Percentiles rank a stretch among this genome's conserved stretches.
phyloP scores from a whole-genome alignment of 2,797 vertebrate species.

The Cetoscarus ocellatus region DNA sequence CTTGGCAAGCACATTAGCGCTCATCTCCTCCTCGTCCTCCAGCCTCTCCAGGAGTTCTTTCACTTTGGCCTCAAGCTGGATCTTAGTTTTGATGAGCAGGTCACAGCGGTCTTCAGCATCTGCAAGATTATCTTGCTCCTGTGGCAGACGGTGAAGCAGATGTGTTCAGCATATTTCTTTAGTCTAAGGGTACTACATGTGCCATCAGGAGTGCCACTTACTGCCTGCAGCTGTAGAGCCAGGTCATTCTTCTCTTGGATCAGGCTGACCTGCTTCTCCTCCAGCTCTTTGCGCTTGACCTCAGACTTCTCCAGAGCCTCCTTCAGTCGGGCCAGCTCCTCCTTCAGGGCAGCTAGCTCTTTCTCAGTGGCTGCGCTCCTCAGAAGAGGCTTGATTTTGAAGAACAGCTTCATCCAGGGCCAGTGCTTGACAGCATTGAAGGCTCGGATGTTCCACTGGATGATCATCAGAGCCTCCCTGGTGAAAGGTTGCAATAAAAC shows the following conservation, averaged over 20 bases:
- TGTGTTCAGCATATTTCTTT: background rate
- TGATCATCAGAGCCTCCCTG: conserved; percentile 93
- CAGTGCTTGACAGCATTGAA: conserved; percentile 95
- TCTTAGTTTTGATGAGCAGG: conserved; percentile 94
- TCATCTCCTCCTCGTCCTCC: conserved; percentile 96
- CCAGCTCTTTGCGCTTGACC: conserved; percentile 91
- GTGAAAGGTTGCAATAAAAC: background rate
- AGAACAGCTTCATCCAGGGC: conserved; percentile 97
- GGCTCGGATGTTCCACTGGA: conserved; percentile 95
- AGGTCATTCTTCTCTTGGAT: conserved; percentile 93
- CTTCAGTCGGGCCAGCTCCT: conserved; percentile 80
- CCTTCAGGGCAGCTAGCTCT: conserved; percentile 80
- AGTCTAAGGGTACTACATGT: background rate
- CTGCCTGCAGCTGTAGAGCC: conserved; percentile 92
- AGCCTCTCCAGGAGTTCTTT: conserved; percentile 92
- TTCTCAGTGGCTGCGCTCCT: conserved; percentile 92
- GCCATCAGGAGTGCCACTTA: conserved; percentile 78
- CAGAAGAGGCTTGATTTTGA: conserved; percentile 95
- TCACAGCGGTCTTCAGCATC: conserved; percentile 95
- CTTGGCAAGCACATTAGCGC: conserved; percentile 87
- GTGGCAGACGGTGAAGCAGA: background rate
- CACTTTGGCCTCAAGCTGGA: conserved; percentile 92
- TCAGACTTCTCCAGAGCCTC: conserved; percentile 87
- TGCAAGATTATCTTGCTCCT: conserved; percentile 96
- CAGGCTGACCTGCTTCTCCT: conserved; percentile 93